Conservation (phyloP, 2,797 vertebrate species). For the Pelochelys cantorii region DNA sequence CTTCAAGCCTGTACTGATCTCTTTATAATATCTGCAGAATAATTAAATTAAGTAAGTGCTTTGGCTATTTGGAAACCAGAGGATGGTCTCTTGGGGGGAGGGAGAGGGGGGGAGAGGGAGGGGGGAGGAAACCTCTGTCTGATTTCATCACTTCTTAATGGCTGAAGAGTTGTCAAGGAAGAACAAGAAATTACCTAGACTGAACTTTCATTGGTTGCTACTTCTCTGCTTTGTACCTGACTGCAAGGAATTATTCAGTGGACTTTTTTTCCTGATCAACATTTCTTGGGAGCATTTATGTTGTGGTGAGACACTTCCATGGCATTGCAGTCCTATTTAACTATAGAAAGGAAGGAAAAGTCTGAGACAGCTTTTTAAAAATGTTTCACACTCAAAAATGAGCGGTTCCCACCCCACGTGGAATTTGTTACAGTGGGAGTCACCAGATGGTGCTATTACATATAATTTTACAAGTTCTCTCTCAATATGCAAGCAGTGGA, state of each 20-base stretch:
- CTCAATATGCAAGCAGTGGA: neutral
- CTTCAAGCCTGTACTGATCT: neutral
- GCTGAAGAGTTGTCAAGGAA: neutral
- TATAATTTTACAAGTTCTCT: too few species aligned
- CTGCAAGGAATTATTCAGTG: neutral
- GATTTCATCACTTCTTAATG: neutral
- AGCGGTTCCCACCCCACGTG: neutral
- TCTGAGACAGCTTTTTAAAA: neutral
- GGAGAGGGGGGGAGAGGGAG: too few species aligned
- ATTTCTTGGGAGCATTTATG: neutral
- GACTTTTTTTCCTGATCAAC: neutral
- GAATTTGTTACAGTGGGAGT: neutral
- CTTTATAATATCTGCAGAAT: neutral
- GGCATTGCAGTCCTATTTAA: neutral
- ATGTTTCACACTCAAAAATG: neutral
- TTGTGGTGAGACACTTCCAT: neutral
- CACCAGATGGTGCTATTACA: neutral
- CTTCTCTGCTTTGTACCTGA: neutral
- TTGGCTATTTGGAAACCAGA: neutral
- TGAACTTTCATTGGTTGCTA: neutral
- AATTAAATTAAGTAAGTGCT: neutral
- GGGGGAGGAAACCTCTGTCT: neutral
- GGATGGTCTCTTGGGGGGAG: too few species aligned
- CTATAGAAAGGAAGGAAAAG: neutral
- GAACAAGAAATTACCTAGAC: neutral